Evolutionary conservation across 2,113 vertebrate genomes (phyloP).

Genomic region (Pogona vitticeps): DNA sequence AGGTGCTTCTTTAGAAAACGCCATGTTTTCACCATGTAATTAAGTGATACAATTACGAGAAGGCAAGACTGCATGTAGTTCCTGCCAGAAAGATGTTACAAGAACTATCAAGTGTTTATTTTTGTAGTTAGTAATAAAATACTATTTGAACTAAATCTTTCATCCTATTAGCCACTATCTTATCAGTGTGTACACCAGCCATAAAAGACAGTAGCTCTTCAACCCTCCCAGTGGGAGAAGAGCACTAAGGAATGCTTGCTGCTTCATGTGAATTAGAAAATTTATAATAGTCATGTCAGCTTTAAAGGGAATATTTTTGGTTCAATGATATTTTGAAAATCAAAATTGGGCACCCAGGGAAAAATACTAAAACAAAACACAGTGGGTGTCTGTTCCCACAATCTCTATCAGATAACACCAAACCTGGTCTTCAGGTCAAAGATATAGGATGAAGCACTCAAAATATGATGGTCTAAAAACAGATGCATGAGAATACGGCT

Average conservation of each 20-base stretch:
- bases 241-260: background rate
- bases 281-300: background rate
- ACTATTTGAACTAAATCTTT: constrained; percentile 44
- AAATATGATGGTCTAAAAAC: background rate
- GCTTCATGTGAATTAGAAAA: constrained; percentile 3
- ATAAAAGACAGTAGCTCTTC: constrained; percentile 36
- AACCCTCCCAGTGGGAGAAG: background rate
- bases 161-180: constrained; percentile 9
- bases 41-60: constrained; percentile 40
- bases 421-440: too few species aligned
- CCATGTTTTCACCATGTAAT: constrained; percentile 20
- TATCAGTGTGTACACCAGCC: background rate
- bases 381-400: background rate
- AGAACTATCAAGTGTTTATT: background rate
- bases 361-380: background rate
- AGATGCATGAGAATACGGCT: too few species aligned
- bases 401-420: background rate
- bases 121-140: constrained; percentile 49
- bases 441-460: too few species aligned
- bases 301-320: constrained; percentile 7
- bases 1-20: constrained; percentile 6
- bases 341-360: background rate
- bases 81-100: constrained; percentile 29
- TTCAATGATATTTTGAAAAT: constrained; percentile 12
- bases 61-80: constrained; percentile 34